Percentiles rank a stretch among this genome's conserved stretches.
These are phyloP conservation scores for Chouioia cunea DNA, from an alignment of 2,888 invertebrate genomes.

Conservation along the genomic window DNA sequence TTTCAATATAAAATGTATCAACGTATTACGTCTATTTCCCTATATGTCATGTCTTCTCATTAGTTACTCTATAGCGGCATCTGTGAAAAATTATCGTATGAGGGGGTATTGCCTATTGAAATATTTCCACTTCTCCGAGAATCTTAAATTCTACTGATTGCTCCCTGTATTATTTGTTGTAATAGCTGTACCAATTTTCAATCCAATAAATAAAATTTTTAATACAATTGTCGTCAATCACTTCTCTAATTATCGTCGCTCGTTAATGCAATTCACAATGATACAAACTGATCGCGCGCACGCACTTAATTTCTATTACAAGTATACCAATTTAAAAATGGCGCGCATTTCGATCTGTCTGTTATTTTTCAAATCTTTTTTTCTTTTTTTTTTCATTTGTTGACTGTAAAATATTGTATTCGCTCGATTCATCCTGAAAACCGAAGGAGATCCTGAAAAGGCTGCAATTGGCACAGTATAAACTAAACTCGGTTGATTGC, in stretches of 20 bases:
- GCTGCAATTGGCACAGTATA: conserved; percentile 47
- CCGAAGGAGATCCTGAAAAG: conserved; percentile 44
- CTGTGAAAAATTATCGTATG: too few species aligned
- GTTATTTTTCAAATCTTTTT: background rate
- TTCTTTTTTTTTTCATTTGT: background rate
- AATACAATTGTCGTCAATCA: too few species aligned
- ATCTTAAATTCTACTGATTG: too few species aligned
- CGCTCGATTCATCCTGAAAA: conserved; percentile 40
- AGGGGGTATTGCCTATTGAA: too few species aligned
- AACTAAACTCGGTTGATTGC: conserved; percentile 43
- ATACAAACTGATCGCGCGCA: background rate
- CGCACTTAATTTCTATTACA: background rate
- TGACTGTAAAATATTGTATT: conserved; percentile 35
- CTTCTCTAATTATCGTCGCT: background rate
- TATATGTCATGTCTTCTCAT: too few species aligned
- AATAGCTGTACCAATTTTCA: too few species aligned
- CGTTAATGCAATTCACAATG: background rate
- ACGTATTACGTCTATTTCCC: too few species aligned
- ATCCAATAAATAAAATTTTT: too few species aligned
- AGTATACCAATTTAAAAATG: conserved; percentile 23
- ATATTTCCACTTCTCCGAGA: too few species aligned
- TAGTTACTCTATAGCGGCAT: too few species aligned
- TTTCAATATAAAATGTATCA: too few species aligned
- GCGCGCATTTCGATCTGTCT: conserved; percentile 16
- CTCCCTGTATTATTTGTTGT: too few species aligned